Percentiles rank a stretch among this genome's conserved stretches.
Conservation (phyloP, 2,888 invertebrate genomes). For the Platycnemis pennipes region DNA sequence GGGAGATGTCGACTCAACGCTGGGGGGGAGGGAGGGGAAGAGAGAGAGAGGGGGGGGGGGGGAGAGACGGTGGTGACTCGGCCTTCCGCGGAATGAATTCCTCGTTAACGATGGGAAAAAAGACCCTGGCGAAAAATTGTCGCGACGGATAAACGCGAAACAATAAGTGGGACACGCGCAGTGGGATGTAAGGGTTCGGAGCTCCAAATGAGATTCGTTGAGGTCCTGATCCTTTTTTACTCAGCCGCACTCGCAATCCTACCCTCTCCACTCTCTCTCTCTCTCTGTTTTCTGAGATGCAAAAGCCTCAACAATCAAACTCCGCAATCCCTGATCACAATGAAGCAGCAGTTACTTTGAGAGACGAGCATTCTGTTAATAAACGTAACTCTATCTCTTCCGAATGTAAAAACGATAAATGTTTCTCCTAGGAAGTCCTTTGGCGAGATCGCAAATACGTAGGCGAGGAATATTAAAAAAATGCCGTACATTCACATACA, state of each 20-base stretch:
- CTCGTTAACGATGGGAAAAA: not conserved
- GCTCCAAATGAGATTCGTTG: not conserved
- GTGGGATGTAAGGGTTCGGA: not conserved
- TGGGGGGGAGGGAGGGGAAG: not conserved
- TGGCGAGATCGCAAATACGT: no score
- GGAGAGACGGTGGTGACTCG: no score
- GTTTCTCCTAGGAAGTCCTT: no score
- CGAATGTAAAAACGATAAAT: no score
- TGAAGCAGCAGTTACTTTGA: not conserved
- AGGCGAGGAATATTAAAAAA: no score
- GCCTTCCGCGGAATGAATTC: not conserved
- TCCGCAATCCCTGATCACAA: not conserved
- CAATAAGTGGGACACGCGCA: not conserved
- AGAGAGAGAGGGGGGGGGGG: no score
- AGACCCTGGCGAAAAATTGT: not conserved
- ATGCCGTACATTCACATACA: no score
- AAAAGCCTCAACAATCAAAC: not conserved
- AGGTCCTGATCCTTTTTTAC: not conserved
- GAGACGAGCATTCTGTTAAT: no score
- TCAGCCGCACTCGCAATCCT: not conserved
- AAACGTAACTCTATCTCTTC: no score
- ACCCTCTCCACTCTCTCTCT: not conserved
- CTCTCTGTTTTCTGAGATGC: not conserved
- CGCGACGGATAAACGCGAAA: not conserved
- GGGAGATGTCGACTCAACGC: not conserved